Conservation (phyloP, 1,140 invertebrate species). For the Drosophila triauraria region DNA sequence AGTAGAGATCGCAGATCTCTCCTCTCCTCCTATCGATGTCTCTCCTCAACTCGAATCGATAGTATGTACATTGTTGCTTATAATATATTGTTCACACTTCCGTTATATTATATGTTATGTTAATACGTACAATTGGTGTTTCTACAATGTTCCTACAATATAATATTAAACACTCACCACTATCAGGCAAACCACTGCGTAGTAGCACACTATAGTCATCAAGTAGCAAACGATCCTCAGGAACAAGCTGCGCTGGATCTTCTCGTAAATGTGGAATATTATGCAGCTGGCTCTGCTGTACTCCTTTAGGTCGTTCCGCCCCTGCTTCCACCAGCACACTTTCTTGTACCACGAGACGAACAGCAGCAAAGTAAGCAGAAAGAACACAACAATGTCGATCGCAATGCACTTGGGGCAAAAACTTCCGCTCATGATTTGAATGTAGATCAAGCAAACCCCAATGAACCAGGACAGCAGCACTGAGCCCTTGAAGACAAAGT, state of each 20-base stretch:
- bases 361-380: slow-evolving; percentile 66
- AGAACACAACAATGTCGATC: neutral
- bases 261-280: slow-evolving; percentile 60
- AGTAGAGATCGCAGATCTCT: no score
- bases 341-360: slow-evolving; percentile 83
- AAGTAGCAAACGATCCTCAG: slow-evolving; percentile 42
- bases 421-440: slow-evolving; percentile 3
- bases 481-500: slow-evolving; percentile 74
- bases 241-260: slow-evolving; percentile 33
- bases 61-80: no score
- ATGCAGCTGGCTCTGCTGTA: slow-evolving; percentile 88
- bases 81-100: no score
- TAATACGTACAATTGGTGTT: no score
- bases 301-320: slow-evolving; percentile 86
- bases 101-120: no score
- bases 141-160: no score
- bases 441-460: slow-evolving; percentile 21
- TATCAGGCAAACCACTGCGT: slow-evolving; percentile 88
- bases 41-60: no score
- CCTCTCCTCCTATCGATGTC: no score
- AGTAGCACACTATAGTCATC: slow-evolving; percentile 86
- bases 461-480: slow-evolving; percentile 55
- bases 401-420: neutral
- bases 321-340: slow-evolving; percentile 84
- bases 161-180: slow-evolving; percentile 84